Conservation (phyloP, 92 coral and sea anemone genomes). For the Zoanthus solanderi region DNA sequence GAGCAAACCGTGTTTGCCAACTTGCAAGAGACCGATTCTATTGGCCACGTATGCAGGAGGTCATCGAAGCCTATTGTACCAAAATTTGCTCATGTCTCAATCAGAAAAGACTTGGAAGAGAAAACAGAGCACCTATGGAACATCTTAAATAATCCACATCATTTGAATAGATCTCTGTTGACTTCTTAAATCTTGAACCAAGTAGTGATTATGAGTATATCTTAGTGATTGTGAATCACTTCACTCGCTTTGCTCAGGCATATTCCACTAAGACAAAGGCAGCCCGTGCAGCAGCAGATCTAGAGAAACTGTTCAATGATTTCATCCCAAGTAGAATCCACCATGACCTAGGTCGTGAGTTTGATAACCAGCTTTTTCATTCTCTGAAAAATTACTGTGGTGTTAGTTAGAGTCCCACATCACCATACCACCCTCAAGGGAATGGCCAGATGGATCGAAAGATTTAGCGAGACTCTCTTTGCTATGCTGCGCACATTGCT, state of each 20-base stretch:
- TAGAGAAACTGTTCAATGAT: slow-evolving; percentile 3
- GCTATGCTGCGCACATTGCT: no score
- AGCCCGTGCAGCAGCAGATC: slow-evolving; percentile 32
- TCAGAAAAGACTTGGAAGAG: neutral
- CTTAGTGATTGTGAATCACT: neutral
- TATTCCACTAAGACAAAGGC: slow-evolving; percentile 1
- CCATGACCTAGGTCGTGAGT: slow-evolving; percentile 48
- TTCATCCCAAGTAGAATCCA: slow-evolving; percentile 44
- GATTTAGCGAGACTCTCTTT: slow-evolving; percentile 38
- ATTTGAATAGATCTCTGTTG: slow-evolving; percentile 31
- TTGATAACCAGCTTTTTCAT: neutral
- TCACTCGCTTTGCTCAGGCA: neutral
- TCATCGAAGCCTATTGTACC: slow-evolving; percentile 39
- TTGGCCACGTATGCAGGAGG: slow-evolving; percentile 59
- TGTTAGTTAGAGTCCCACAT: slow-evolving; percentile 25
- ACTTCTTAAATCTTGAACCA: slow-evolving; percentile 5
- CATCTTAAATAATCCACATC: slow-evolving; percentile 23
- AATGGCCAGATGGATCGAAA: slow-evolving; percentile 59
- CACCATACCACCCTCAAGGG: slow-evolving; percentile 76
- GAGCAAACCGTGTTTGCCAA: slow-evolving; percentile 46
- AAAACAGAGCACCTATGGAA: slow-evolving; percentile 29
- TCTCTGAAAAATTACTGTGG: slow-evolving; percentile 54
- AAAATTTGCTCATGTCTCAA: slow-evolving; percentile 16
- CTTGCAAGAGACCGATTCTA: slow-evolving; percentile 47
- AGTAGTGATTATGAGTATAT: neutral